Conservation (phyloP, 2,113 vertebrate genomes). For the Hippolais icterina region DNA sequence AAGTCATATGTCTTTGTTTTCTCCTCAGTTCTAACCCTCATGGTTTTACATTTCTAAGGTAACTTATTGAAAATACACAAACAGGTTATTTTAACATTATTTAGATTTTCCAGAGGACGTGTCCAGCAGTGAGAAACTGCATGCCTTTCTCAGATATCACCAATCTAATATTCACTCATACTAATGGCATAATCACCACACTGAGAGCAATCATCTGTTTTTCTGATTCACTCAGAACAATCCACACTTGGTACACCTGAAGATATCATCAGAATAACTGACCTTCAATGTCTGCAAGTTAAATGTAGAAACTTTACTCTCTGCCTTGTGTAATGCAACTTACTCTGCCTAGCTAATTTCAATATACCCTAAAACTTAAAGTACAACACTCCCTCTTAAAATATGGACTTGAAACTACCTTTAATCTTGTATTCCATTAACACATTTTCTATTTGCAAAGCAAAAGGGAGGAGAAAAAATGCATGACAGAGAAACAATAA, state of each 20-base stretch:
- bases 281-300: accelerated
- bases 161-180: background rate
- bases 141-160: background rate
- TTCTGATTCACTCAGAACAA: background rate
- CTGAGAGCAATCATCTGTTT: background rate
- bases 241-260: background rate
- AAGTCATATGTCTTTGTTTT: background rate
- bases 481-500: background rate
- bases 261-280: background rate
- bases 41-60: background rate
- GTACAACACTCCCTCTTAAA: background rate
- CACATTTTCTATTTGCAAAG: background rate
- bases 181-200: background rate
- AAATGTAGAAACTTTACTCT: background rate
- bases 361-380: background rate
- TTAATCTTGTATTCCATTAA: background rate
- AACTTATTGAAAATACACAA: background rate
- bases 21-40: background rate
- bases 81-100: background rate
- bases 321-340: background rate
- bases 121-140: background rate
- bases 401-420: background rate
- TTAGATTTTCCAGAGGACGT: background rate
- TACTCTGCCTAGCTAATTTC: background rate
- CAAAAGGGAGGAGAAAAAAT: background rate